These are phyloP conservation scores for Leucoptera coffeella DNA, from an alignment of 2,888 invertebrate genomes.

Conservation along the genomic window DNA sequence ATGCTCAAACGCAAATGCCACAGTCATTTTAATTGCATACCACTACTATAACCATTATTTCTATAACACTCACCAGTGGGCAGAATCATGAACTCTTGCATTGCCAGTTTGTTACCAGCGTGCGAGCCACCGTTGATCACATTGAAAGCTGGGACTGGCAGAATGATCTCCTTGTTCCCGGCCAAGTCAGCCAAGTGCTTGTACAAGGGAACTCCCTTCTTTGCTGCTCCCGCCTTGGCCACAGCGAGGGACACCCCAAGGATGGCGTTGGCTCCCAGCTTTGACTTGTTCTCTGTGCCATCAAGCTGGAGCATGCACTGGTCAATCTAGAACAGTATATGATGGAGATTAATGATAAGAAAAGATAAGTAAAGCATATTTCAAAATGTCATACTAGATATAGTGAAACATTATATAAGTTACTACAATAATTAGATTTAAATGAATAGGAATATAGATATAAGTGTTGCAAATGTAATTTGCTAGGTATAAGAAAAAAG, in stretches of 20 bases:
- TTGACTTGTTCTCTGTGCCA: constrained; percentile 96
- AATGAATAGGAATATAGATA: no score
- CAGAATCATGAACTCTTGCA: constrained; percentile 97
- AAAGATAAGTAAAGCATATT: no score
- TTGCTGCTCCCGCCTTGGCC: constrained; percentile 95
- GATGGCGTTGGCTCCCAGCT: constrained; percentile 95
- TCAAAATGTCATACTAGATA: no score
- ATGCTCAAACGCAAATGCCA: no score
- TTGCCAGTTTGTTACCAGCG: constrained; percentile 95
- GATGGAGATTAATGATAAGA: no score
- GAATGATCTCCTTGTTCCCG: constrained; percentile 80
- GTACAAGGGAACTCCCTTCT: constrained; percentile 82
- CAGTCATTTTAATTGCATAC: background rate
- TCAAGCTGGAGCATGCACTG: constrained; percentile 82
- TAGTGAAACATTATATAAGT: no score
- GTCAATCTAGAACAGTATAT: constrained; percentile 69
- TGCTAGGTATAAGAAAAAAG: no score
- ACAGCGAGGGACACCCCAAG: constrained; percentile 95
- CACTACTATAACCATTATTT: no score
- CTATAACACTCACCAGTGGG: constrained; percentile 78
- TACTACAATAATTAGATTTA: no score
- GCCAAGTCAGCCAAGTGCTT: constrained; percentile 94
- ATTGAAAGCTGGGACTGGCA: constrained; percentile 97
- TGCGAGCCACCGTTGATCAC: constrained; percentile 99
- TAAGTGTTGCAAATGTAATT: no score